Conservation (phyloP, 2,888 invertebrate genomes). For the Ametastegia equiseti region DNA sequence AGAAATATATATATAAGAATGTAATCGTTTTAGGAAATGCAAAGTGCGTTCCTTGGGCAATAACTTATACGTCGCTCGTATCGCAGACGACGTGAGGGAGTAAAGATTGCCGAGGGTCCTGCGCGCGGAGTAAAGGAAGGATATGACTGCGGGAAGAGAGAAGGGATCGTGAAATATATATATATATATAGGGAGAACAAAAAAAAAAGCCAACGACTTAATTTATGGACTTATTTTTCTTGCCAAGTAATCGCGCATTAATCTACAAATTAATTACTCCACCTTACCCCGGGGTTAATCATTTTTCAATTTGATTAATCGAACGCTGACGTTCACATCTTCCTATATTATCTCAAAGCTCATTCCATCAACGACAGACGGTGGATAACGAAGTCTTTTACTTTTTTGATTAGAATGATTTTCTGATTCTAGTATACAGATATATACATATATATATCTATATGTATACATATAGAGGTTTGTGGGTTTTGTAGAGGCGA, state of each 20-base stretch:
- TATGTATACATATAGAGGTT: too few relatives aligned
- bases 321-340: slow-evolving; percentile 37
- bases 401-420: not conserved
- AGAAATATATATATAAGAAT: slow-evolving; percentile 17
- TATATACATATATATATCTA: too few relatives aligned
- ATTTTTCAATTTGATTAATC: slow-evolving; percentile 63
- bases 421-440: too few relatives aligned
- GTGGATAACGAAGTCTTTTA: not conserved
- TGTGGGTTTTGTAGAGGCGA: too few relatives aligned
- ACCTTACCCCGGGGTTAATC: slow-evolving; percentile 55
- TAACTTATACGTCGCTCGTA: slow-evolving; percentile 61
- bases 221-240: slow-evolving; percentile 69
- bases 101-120: slow-evolving; percentile 32
- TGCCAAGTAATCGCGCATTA: slow-evolving; percentile 65
- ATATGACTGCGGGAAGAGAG: slow-evolving; percentile 21
- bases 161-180: slow-evolving; percentile 46
- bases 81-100: slow-evolving; percentile 35
- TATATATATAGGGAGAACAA: slow-evolving; percentile 42
- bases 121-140: slow-evolving; percentile 2
- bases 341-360: not conserved
- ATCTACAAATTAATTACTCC: slow-evolving; percentile 66
- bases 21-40: slow-evolving; percentile 67
- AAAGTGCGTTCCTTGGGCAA: slow-evolving; percentile 64
- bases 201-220: slow-evolving; percentile 56
- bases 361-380: slow-evolving; percentile 55